Percentiles rank a stretch among this genome's conserved stretches.
Evolutionary conservation across 2,888 invertebrate species (phyloP).

Genomic region (Melikaiella ostensackeni): DNA sequence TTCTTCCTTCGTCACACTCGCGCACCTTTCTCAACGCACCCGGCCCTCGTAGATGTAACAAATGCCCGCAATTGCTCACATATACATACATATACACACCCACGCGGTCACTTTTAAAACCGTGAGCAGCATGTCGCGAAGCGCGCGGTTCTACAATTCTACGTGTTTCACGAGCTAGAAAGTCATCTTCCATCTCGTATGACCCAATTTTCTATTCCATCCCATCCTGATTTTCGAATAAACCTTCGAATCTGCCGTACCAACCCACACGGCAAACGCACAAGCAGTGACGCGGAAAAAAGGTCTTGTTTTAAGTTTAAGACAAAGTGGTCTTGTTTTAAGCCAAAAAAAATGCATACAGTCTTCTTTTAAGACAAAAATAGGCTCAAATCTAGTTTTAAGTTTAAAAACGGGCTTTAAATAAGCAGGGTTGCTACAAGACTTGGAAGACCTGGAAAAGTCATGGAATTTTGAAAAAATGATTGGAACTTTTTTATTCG

Average conservation of each 20-base stretch:
- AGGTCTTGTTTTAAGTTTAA: too few relatives aligned
- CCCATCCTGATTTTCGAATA: neutral
- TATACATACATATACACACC: constrained; percentile 38
- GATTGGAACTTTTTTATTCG: too few relatives aligned
- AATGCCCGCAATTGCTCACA: constrained; percentile 8
- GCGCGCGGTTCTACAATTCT: constrained; percentile 31
- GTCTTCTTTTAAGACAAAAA: too few relatives aligned
- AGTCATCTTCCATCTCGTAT: constrained; percentile 57
- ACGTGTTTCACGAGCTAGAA: constrained; percentile 57
- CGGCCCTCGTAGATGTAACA: neutral
- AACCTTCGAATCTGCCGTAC: constrained; percentile 36
- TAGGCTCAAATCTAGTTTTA: too few relatives aligned
- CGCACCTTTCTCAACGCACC: constrained; percentile 36
- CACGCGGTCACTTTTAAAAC: constrained; percentile 45
- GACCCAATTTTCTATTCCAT: neutral
- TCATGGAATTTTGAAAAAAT: too few relatives aligned
- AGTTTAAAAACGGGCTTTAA: too few relatives aligned
- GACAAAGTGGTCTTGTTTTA: too few relatives aligned
- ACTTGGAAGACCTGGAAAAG: too few relatives aligned
- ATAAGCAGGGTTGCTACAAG: too few relatives aligned
- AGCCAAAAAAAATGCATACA: too few relatives aligned
- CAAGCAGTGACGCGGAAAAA: too few relatives aligned
- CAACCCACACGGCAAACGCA: constrained; percentile 27
- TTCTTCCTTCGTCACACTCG: constrained; percentile 24
- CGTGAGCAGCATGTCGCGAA: constrained; percentile 40